Evolutionary conservation across 2,797 vertebrate genomes (phyloP).

Genomic region (Taeniopygia guttata): DNA sequence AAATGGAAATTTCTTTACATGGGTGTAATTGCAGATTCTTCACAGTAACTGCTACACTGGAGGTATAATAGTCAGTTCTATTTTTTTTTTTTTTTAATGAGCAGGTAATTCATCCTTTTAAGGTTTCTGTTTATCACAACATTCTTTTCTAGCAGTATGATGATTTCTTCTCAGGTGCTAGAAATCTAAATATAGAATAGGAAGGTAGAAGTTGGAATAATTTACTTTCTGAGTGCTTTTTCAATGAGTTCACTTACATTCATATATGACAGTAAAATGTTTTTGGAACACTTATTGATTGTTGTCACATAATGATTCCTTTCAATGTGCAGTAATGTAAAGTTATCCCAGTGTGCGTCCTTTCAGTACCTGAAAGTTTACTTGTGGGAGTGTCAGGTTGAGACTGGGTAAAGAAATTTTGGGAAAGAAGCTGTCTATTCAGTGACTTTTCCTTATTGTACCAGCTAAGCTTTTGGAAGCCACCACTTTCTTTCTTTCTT

Average conservation of each 20-base stretch:
- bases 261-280: not conserved
- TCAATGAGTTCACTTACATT: not conserved
- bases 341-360: not conserved
- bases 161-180: not conserved
- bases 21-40: not conserved
- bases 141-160: not conserved
- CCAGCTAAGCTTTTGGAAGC: not conserved
- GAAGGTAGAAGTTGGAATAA: not conserved
- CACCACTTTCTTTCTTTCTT: not conserved
- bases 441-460: not conserved
- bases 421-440: not conserved
- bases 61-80: not conserved
- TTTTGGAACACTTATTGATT: not conserved
- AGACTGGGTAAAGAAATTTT: not conserved
- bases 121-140: not conserved
- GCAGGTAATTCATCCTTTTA: not conserved
- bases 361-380: not conserved
- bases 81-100: conserved; percentile 1
- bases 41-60: not conserved
- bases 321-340: not conserved
- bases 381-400: not conserved
- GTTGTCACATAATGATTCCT: not conserved
- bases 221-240: not conserved
- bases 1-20: not conserved
- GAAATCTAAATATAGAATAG: not conserved